phyloP scores from a whole-genome alignment of 2,797 vertebrate genomes.

The Acanthornis magna region DNA sequence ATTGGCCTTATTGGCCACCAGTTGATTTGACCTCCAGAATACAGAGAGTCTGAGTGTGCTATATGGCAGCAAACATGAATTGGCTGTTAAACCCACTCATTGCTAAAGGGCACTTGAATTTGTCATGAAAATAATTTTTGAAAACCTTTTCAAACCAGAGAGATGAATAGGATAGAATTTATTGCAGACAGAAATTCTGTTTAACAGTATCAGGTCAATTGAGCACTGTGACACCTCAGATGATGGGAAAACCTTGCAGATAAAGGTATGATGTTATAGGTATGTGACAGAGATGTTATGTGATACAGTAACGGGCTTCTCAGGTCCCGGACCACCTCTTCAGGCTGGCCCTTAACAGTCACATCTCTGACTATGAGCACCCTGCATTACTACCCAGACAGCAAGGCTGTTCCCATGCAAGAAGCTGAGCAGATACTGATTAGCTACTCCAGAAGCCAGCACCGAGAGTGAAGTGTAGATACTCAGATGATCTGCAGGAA shows the following conservation, averaged over 20 bases:
- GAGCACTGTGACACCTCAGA: background rate
- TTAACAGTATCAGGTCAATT: background rate
- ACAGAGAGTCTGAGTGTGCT: background rate
- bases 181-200: background rate
- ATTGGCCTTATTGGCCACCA: background rate
- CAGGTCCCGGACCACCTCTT: background rate
- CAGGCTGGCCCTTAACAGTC: background rate
- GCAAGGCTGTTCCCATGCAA: background rate
- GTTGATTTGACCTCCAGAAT: background rate
- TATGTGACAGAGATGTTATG: background rate
- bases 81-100: background rate
- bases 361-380: background rate
- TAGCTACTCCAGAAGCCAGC: background rate
- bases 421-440: background rate
- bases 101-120: background rate
- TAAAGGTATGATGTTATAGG: background rate
- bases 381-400: background rate
- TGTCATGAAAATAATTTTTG: background rate
- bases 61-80: background rate
- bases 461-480: background rate
- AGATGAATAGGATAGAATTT: background rate
- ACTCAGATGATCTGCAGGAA: background rate
- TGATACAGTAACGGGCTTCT: background rate
- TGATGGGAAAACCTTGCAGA: background rate
- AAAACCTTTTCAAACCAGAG: background rate